Evolutionary conservation across 1,140 invertebrate species (phyloP).

Genomic region (Pectinophora gossypiella): DNA sequence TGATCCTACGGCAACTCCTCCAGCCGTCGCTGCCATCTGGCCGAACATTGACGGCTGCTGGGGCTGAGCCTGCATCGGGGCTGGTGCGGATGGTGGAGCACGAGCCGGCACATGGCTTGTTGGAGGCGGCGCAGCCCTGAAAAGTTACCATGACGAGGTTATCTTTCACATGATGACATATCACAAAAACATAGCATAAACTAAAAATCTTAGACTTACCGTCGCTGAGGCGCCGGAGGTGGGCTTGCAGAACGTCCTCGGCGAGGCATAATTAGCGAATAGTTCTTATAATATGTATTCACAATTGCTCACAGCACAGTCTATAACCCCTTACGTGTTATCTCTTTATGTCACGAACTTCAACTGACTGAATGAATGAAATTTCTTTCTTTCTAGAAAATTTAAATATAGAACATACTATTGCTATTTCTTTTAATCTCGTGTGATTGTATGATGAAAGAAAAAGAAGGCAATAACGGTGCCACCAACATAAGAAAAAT

Average conservation of each 20-base stretch:
- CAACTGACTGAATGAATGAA: conserved; percentile 12
- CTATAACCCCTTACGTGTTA: background rate
- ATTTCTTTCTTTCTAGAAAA: conserved; percentile 43
- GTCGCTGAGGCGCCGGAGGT: conserved; percentile 77
- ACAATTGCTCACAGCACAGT: background rate
- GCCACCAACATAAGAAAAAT: background rate
- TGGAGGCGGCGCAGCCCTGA: conserved; percentile 70
- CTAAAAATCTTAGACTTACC: conserved; percentile 56
- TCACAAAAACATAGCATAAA: conserved; percentile 5
- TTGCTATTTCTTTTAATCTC: background rate
- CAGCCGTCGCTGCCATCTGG: conserved; percentile 94
- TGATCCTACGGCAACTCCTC: conserved; percentile 91
- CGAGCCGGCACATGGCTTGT: conserved; percentile 72
- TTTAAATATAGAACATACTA: conserved; percentile 38
- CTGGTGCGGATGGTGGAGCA: conserved; percentile 76
- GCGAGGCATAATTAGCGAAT: conserved; percentile 80
- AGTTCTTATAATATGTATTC: background rate
- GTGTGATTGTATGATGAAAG: background rate
- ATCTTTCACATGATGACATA: conserved; percentile 23
- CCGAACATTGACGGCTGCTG: conserved; percentile 82
- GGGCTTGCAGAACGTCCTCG: conserved; percentile 84
- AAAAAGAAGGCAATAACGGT: background rate
- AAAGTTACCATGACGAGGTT: conserved; percentile 29
- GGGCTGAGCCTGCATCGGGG: conserved; percentile 66
- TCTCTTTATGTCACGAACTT: background rate